Evolutionary conservation across 2,888 invertebrate species (phyloP).

Genomic region (Pachymerium ferrugineum): DNA sequence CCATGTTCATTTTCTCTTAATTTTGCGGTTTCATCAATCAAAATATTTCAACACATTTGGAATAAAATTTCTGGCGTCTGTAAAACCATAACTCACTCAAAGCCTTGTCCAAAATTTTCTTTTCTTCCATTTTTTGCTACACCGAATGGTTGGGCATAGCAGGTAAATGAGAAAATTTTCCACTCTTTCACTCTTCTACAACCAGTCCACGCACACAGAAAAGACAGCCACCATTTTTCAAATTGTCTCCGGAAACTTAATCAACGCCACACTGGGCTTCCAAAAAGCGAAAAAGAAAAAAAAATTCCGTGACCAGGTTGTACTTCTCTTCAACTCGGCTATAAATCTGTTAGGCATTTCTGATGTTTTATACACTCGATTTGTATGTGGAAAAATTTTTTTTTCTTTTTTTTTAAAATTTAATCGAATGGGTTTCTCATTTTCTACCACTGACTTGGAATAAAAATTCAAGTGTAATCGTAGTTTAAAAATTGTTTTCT

Average conservation of each 20-base stretch:
- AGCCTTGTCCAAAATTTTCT: neutral
- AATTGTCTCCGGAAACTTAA: constrained; percentile 27
- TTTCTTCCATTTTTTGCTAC: neutral
- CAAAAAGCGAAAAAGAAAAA: neutral
- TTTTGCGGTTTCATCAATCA: neutral
- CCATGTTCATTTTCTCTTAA: neutral
- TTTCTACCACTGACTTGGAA: neutral
- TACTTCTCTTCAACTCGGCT: neutral
- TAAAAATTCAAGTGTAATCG: neutral
- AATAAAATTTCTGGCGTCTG: neutral
- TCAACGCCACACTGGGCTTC: neutral
- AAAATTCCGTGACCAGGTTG: constrained; percentile 7
- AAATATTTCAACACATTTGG: neutral
- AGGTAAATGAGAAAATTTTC: constrained; percentile 21
- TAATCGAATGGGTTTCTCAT: neutral
- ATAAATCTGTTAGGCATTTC: constrained; percentile 12
- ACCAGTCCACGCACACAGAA: constrained; percentile 16
- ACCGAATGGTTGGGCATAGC: neutral
- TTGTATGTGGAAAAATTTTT: constrained; percentile 10
- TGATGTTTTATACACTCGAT: constrained; percentile 15
- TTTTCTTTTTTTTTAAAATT: neutral
- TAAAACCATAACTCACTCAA: constrained; percentile 2
- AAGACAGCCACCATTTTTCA: constrained; percentile 22
- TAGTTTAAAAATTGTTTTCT: neutral
- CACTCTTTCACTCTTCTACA: constrained; percentile 1